Conservation (phyloP, 1,140 invertebrate species). For the Potamilus streckersoni region DNA sequence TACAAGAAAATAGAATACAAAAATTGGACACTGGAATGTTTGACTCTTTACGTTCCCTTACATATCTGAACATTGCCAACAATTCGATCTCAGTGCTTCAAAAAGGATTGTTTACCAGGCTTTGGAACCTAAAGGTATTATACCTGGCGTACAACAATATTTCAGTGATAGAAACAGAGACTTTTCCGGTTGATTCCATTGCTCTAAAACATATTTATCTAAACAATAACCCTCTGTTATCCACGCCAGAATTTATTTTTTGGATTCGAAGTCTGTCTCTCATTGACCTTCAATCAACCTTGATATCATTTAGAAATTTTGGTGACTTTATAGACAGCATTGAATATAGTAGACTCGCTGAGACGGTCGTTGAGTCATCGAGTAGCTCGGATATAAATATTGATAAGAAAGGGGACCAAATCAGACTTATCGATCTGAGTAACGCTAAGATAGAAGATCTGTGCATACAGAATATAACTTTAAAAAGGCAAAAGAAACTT, state of each 20-base stretch:
- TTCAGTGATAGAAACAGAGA: constrained; percentile 5
- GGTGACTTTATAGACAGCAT: constrained; percentile 19
- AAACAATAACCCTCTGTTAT: constrained; percentile 36
- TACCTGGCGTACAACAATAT: constrained; percentile 38
- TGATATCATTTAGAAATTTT: constrained; percentile 39
- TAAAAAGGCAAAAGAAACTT: constrained; percentile 6
- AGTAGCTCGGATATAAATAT: constrained; percentile 23
- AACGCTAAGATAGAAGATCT: constrained; percentile 24
- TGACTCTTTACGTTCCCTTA: constrained; percentile 7
- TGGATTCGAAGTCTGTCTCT: constrained; percentile 35
- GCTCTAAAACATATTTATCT: constrained; percentile 30
- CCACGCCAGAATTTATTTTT: constrained; percentile 39
- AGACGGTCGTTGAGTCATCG: constrained; percentile 31
- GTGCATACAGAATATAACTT: constrained; percentile 8
- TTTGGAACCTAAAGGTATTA: constrained; percentile 30
- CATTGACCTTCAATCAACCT: constrained; percentile 30
- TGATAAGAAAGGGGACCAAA: neutral
- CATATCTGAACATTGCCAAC: constrained; percentile 19
- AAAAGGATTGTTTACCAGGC: constrained; percentile 26
- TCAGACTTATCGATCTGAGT: constrained; percentile 34
- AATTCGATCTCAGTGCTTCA: constrained; percentile 32
- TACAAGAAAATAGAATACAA: no score
- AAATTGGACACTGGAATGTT: no score
- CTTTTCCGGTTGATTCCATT: constrained; percentile 28
- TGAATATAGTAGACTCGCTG: constrained; percentile 5